These are phyloP conservation scores for Poicephalus meyeri DNA, from an alignment of 2,113 vertebrate genomes.

Conservation along the genomic window DNA sequence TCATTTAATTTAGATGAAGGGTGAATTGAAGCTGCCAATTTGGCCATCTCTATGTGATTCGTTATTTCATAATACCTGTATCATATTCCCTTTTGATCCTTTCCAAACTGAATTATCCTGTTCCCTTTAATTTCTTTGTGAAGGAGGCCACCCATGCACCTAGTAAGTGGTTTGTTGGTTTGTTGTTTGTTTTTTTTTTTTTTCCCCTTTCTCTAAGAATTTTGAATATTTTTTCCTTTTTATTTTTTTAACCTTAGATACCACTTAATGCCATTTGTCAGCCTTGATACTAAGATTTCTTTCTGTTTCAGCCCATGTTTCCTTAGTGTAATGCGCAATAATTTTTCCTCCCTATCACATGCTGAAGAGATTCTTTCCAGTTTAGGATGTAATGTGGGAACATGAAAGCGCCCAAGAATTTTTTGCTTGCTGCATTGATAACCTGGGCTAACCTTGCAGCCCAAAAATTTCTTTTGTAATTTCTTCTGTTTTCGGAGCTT, in stretches of 20 bases:
- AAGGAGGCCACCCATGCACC: slow-evolving; percentile 56
- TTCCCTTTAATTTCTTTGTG: slow-evolving; percentile 50
- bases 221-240: background rate
- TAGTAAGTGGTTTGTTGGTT: background rate
- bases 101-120: slow-evolving; percentile 51
- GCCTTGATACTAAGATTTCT: background rate
- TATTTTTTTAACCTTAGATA: background rate
- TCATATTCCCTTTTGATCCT: slow-evolving; percentile 31
- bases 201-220: background rate
- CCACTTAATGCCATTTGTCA: slow-evolving; percentile 20
- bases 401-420: background rate
- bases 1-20: slow-evolving; percentile 59
- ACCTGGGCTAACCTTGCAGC: background rate
- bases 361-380: background rate
- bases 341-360: background rate
- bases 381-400: background rate
- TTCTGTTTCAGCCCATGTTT: background rate
- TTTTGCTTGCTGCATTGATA: background rate
- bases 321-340: background rate
- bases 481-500: background rate
- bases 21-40: slow-evolving; percentile 43
- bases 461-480: background rate
- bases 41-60: slow-evolving; percentile 44
- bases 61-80: slow-evolving; percentile 68
- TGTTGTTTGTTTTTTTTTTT: background rate